Base-by-base conservation (phyloP, 2,113 vertebrate genomes). In the Clupea harengus region DNA sequence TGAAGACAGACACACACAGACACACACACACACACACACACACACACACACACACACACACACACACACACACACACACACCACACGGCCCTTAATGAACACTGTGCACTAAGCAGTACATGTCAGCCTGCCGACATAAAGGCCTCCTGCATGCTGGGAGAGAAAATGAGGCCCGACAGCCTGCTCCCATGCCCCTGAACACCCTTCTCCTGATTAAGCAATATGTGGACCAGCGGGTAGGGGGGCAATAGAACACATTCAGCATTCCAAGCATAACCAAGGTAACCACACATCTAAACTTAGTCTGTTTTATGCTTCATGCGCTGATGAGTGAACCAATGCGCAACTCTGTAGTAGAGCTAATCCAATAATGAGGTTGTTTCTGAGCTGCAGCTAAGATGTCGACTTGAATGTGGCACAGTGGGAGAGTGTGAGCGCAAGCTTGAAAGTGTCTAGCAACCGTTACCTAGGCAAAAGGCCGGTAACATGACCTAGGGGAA, bases 331-430 rank as follows among this genome's bases (percentile, higher is more conserved):
- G 72, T 78, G 28, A 78, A 78, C 17, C 28, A 78, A 39, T 78
- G 28, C 72, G 15, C 28, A 2, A 15, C 72, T 78, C 32, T 39
- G 39, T 78, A 32, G 3, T 39, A 3, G 10, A 72, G 18, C 20
- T 60, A 78, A 78, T 78, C 72, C 13, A 78, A 78, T 32, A 78
- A 78, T 78, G 72, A 78, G 72, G 28, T 78, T 32, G 28, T 78
- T 78, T 44, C 28, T 32, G 11, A 78, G 32, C 72, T 32, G n/a
- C 64, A 67, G 64, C 64, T 67, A 25, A 67, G 64, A n/a, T 39
- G 32, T 7, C 72, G 15, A 32, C 13, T 28, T 15, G 0, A 78
- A 78, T 25, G 25, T 78, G 32, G 72, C 28, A 78, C 25, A 17
- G 72, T 4, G 11, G 11, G 72, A 13, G n/a, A 4, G 11, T 11